A percentile compares a stretch with the other conserved stretches of the same genome.
These are phyloP conservation scores for Samia ricini DNA, from an alignment of 1,140 invertebrate genomes.

Conservation along the genomic window DNA sequence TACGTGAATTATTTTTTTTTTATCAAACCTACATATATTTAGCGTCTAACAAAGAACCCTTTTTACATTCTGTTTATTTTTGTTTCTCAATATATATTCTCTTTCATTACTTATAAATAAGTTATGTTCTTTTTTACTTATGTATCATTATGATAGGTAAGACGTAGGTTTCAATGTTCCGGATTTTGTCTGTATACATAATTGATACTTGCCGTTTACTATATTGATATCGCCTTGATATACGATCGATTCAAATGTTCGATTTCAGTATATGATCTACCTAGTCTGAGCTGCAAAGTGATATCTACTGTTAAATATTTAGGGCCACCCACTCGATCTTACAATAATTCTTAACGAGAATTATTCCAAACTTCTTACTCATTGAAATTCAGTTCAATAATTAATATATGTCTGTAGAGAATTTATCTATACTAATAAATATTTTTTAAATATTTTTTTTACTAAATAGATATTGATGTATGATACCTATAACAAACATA, in stretches of 20 bases:
- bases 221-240: background rate
- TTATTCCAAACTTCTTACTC: background rate
- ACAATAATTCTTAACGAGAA: background rate
- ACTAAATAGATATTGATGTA: too few relatives aligned
- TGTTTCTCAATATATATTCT: too few relatives aligned
- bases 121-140: background rate
- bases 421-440: too few relatives aligned
- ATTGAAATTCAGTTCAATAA: background rate
- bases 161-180: background rate
- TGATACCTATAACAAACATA: too few relatives aligned
- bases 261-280: background rate
- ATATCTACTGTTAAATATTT: conserved; percentile 15
- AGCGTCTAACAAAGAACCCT: too few relatives aligned
- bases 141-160: too few relatives aligned
- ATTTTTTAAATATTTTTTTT: too few relatives aligned
- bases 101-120: too few relatives aligned
- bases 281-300: background rate
- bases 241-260: background rate
- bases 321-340: conserved; percentile 18
- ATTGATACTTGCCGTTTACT: background rate
- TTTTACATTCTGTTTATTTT: too few relatives aligned
- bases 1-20: too few relatives aligned
- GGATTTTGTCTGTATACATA: background rate
- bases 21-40: too few relatives aligned
- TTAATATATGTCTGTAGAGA: too few relatives aligned